phyloP scores from a whole-genome alignment of 2,888 invertebrate species.

The Eristalis intricaria region DNA sequence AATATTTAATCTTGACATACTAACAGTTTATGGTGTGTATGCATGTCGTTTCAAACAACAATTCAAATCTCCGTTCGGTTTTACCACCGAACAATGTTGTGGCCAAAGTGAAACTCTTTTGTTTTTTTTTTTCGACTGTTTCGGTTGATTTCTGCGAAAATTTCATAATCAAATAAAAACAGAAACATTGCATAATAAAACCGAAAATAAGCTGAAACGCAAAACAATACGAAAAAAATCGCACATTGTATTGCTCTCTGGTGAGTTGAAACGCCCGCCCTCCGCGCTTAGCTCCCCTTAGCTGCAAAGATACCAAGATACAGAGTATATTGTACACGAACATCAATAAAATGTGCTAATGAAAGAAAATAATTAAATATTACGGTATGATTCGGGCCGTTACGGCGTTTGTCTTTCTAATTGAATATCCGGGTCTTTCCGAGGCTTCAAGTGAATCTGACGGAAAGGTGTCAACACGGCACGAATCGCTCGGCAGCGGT shows the following conservation, averaged over 20 bases:
- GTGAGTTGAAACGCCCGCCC: too few relatives aligned
- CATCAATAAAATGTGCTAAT: slow-evolving; percentile 56
- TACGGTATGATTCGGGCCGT: slow-evolving; percentile 38
- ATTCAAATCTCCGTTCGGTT: slow-evolving; percentile 20
- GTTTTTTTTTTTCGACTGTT: background rate
- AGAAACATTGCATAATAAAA: slow-evolving; percentile 37
- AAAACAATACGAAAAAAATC: slow-evolving; percentile 44
- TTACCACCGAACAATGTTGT: slow-evolving; percentile 32
- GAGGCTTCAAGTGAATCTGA: slow-evolving; percentile 12
- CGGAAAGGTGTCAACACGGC: background rate
- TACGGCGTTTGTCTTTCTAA: slow-evolving; percentile 39
- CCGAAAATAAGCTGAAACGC: background rate
- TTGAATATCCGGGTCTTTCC: slow-evolving; percentile 37
- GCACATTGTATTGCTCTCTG: slow-evolving; percentile 30
- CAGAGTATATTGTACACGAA: slow-evolving; percentile 21
- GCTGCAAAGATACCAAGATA: slow-evolving; percentile 2
- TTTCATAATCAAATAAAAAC: slow-evolving; percentile 48
- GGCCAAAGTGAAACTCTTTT: slow-evolving; percentile 28
- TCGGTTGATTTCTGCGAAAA: background rate
- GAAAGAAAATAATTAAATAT: slow-evolving; percentile 47
- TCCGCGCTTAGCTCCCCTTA: background rate
- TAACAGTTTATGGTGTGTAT: slow-evolving; percentile 20
- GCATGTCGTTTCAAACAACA: background rate
- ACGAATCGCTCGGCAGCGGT: background rate
- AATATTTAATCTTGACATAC: slow-evolving; percentile 46